Conservation (phyloP, 2,888 invertebrate species). For the Aethes cnicana region DNA sequence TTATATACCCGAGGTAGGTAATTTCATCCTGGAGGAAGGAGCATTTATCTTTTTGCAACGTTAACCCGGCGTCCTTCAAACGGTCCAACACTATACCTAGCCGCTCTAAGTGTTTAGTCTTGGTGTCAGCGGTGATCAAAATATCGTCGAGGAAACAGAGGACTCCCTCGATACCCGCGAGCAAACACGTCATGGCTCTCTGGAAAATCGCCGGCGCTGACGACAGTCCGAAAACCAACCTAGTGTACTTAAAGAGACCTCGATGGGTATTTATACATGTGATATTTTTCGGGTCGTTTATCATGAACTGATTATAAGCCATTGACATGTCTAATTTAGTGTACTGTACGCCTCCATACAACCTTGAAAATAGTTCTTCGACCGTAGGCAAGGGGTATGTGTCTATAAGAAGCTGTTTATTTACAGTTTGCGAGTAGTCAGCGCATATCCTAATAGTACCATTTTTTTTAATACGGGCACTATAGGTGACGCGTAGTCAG, state of each 20-base stretch:
- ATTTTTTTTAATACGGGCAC: constrained; percentile 19
- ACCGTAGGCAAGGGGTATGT: not conserved
- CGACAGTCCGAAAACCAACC: not conserved
- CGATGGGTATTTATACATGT: not conserved
- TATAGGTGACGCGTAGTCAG: constrained; percentile 20
- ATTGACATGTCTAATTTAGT: too few species aligned
- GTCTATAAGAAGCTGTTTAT: not conserved
- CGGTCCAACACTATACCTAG: not conserved
- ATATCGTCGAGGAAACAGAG: too few species aligned
- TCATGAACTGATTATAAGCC: too few species aligned
- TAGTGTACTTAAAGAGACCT: not conserved
- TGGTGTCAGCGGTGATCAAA: constrained; percentile 7
- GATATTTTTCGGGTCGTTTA: too few species aligned
- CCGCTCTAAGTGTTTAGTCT: not conserved
- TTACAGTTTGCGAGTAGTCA: not conserved
- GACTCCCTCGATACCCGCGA: too few species aligned
- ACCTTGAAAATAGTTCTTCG: too few species aligned
- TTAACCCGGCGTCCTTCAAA: not conserved
- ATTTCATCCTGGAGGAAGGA: not conserved
- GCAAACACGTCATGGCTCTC: constrained; percentile 10
- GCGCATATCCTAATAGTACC: constrained; percentile 6
- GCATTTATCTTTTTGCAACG: not conserved
- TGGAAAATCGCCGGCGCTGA: constrained; percentile 16
- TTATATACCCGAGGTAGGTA: not conserved
- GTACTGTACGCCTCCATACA: too few species aligned